Conservation (phyloP, 2,888 invertebrate species). For the Tetrapedia diversipes region DNA sequence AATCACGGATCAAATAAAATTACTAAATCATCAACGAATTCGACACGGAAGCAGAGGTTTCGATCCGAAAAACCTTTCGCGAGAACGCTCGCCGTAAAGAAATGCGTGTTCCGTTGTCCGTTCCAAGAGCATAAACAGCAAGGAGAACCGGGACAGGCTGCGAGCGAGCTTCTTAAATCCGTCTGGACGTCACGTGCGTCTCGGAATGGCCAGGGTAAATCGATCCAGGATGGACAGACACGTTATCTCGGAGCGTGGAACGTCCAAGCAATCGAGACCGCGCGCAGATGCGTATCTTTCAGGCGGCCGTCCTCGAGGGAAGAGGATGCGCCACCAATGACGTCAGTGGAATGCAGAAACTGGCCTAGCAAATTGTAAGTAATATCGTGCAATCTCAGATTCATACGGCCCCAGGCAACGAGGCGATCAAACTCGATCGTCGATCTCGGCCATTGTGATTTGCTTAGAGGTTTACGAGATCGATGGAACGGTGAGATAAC, state of each 20-base stretch:
- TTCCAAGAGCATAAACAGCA: neutral
- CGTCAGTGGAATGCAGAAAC: slow-evolving; percentile 71
- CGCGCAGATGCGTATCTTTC: slow-evolving; percentile 51
- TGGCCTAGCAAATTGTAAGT: slow-evolving; percentile 65
- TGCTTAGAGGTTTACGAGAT: neutral
- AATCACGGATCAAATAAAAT: too few relatives aligned
- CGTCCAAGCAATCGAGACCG: slow-evolving; percentile 38
- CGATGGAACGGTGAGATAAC: neutral
- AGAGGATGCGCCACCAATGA: slow-evolving; percentile 61
- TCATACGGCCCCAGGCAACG: slow-evolving; percentile 11
- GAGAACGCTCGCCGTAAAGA: too few relatives aligned
- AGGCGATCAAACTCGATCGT: slow-evolving; percentile 10
- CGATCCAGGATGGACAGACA: slow-evolving; percentile 16
- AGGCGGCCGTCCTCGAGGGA: slow-evolving; percentile 42
- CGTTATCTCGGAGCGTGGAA: slow-evolving; percentile 38
- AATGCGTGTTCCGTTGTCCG: too few relatives aligned
- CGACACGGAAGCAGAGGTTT: too few relatives aligned
- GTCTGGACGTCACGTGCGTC: neutral
- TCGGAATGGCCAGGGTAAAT: neutral
- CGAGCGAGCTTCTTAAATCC: slow-evolving; percentile 4
- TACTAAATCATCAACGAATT: too few relatives aligned
- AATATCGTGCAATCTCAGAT: slow-evolving; percentile 64
- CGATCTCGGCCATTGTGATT: slow-evolving; percentile 5
- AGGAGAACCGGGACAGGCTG: neutral
- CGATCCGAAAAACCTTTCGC: too few relatives aligned